phyloP scores from a whole-genome alignment of 2,888 invertebrate genomes.

The Sepiola atlantica region DNA sequence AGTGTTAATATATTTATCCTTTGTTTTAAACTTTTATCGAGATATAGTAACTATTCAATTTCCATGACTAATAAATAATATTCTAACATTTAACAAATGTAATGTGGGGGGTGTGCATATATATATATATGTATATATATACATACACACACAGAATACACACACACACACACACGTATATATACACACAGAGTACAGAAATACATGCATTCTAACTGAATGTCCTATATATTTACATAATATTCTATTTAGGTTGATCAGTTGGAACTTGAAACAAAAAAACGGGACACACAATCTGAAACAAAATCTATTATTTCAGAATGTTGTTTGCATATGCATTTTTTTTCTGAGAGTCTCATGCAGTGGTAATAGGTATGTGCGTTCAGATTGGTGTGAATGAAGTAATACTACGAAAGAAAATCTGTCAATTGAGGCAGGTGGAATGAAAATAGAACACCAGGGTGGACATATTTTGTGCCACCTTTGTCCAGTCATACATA shows the following conservation, averaged over 20 bases:
- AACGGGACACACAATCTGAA: slow-evolving; percentile 36
- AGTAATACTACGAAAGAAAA: neutral
- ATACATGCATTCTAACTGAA: neutral
- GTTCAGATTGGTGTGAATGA: neutral
- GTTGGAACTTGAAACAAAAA: slow-evolving; percentile 32
- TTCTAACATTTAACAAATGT: neutral
- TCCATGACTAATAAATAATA: neutral
- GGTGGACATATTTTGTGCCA: neutral
- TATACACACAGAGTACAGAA: neutral
- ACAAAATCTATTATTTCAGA: slow-evolving; percentile 46
- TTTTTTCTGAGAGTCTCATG: neutral
- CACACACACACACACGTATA: neutral
- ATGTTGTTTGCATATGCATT: slow-evolving; percentile 44
- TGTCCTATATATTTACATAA: neutral
- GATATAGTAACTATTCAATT: neutral
- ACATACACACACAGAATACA: neutral
- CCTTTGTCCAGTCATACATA: neutral
- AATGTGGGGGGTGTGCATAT: neutral
- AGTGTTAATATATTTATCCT: neutral
- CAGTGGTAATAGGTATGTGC: neutral
- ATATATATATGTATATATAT: no score
- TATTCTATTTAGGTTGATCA: neutral
- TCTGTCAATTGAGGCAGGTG: slow-evolving; percentile 23
- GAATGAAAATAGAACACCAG: slow-evolving; percentile 42
- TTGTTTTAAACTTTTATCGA: neutral